A percentile compares a stretch with the other conserved stretches of the same genome.
phyloP scores from a whole-genome alignment of 92 coral and sea anemone species.

The Epizoanthus scotinus region DNA sequence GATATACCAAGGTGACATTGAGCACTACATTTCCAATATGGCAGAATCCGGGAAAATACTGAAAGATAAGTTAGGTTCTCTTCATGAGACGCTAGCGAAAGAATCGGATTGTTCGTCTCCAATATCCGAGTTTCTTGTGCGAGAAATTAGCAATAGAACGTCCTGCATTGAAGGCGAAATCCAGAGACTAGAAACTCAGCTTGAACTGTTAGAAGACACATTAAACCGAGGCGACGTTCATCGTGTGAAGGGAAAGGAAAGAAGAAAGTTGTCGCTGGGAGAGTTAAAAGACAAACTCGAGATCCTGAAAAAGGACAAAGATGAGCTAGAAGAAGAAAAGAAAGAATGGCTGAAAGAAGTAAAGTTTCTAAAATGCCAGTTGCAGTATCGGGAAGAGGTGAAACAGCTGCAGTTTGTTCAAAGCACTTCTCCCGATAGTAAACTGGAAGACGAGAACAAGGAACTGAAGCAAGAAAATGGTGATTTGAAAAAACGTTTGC shows the following conservation, averaged over 20 bases:
- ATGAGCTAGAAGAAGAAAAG: conserved; percentile 64
- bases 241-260: conserved; percentile 43
- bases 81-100: conserved; percentile 47
- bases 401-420: conserved; percentile 54
- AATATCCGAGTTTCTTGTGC: conserved; percentile 52
- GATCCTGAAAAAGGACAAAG: conserved; percentile 55
- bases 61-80: conserved; percentile 46
- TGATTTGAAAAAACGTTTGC: conserved; percentile 60
- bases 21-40: conserved; percentile 47
- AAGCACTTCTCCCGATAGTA: conserved; percentile 42
- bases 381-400: conserved; percentile 76
- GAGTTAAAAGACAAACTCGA: conserved; percentile 55
- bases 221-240: conserved; percentile 57
- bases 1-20: conserved; percentile 7
- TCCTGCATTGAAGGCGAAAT: conserved; percentile 73
- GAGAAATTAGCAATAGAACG: conserved; percentile 67
- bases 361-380: conserved; percentile 72
- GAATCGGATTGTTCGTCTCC: conserved; percentile 41
- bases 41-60: conserved; percentile 42
- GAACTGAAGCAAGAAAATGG: conserved; percentile 55
- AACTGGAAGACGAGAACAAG: conserved; percentile 69
- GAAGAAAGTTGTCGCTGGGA: conserved; percentile 45
- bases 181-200: conserved; percentile 69
- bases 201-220: conserved; percentile 67
- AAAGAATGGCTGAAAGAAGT: conserved; percentile 75